Base-by-base conservation (phyloP, 2,888 invertebrate genomes). In the Ametastegia equiseti region DNA sequence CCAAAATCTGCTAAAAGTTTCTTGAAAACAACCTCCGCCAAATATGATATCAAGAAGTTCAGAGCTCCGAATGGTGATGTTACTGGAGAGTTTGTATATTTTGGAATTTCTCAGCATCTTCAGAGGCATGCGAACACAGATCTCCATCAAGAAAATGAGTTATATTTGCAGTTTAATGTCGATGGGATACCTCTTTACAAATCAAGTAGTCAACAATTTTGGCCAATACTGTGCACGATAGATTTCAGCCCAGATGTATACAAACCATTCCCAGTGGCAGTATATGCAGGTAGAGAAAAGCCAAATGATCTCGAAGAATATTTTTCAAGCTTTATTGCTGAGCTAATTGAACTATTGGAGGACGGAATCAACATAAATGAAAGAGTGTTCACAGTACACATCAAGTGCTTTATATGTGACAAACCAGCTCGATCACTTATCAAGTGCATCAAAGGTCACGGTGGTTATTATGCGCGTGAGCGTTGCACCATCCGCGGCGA, bases 361-460 rank as follows among this genome's bases (percentile, higher is more conserved):
- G n/a, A 15, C 7, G 67, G 67, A 19, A 36, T 67, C 6, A 11
- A 1, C n/a, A 27, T 67, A 30, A 33, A 67, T 39, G 39, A 19
- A 30, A 67, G 3, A 67, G 5, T 7, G 39, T 39, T 67, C 1
- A 67, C 4, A 7, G 67, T 67, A 27, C 36, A 23, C 15, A 63
- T 79, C 9, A 30, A 79, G 67, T 33, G 36, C 27, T 79, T 65
- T 33, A 81, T 60, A 63, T 81, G 77, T 45, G 73, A 82, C 39
- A 65, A 57, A 78, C 82, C 82, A 6, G 77, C 82, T 6, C 80
- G 77, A 9, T 63, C 82, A 23, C 39, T 82, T 13, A 19, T 71
- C 1, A 82, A 82, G 71, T 78, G 82, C 45, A 81, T 82, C 7
- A 81, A 81, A 15, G 60, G 47, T 57, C 81, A 79, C 50, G 81